These are phyloP conservation scores for Bovichtus diacanthus DNA, from an alignment of 2,797 vertebrate species.

Conservation along the genomic window DNA sequence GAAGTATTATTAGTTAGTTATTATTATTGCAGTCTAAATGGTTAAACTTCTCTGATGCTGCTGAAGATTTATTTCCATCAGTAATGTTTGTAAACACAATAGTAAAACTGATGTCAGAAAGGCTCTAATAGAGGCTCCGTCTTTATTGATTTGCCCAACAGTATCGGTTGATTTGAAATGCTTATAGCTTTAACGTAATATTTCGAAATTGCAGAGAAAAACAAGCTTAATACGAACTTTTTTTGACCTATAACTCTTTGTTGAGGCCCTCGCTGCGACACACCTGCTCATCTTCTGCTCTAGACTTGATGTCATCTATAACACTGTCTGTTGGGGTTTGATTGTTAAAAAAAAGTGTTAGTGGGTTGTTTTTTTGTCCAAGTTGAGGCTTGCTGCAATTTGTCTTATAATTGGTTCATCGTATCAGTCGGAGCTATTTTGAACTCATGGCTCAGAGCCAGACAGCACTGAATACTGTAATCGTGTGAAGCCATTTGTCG, in stretches of 20 bases:
- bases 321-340: constrained; percentile 34
- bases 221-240: neutral
- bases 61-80: neutral
- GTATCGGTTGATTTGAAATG: neutral
- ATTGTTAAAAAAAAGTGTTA: constrained; percentile 35
- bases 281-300: constrained; percentile 16
- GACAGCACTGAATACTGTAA: constrained; percentile 46
- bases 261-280: neutral
- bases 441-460: constrained; percentile 58
- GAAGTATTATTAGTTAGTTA: neutral
- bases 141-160: neutral
- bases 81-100: constrained; percentile 6
- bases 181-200: neutral
- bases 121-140: neutral
- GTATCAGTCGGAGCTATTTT: constrained; percentile 59
- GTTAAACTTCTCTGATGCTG: neutral
- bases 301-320: constrained; percentile 14
- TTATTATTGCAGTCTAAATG: too few species aligned
- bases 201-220: neutral
- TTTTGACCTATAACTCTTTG: neutral
- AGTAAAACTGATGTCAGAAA: neutral
- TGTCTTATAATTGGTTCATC: constrained; percentile 60
- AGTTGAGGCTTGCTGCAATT: constrained; percentile 41
- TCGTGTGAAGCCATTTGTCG: constrained; percentile 56
- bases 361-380: constrained; percentile 20